phyloP scores from a whole-genome alignment of 2,113 vertebrate species.

The Pantherophis guttatus region DNA sequence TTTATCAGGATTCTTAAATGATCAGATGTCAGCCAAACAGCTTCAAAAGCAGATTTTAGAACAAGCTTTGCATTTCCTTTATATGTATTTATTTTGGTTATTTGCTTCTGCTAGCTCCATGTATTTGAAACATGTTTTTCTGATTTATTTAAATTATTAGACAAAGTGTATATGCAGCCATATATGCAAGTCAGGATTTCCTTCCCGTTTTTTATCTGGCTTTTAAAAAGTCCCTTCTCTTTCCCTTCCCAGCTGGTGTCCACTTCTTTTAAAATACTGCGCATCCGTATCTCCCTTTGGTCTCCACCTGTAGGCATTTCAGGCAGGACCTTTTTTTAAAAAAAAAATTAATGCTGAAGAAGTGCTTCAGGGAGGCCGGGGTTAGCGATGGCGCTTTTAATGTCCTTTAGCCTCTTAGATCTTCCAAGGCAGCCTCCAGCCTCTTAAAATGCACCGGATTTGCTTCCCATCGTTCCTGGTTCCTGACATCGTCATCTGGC shows the following conservation, averaged over 20 bases:
- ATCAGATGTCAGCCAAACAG: constrained; percentile 23
- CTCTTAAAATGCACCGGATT: neutral
- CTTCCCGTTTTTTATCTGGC: neutral
- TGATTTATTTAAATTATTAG: constrained; percentile 51
- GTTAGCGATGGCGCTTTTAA: neutral
- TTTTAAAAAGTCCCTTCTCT: too few relatives aligned
- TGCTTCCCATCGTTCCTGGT: neutral
- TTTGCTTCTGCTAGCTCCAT: constrained; percentile 56
- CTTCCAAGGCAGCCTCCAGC: neutral
- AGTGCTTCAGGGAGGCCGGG: neutral
- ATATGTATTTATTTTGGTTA: constrained; percentile 64
- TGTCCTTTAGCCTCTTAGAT: neutral
- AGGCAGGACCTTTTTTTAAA: constrained; percentile 11
- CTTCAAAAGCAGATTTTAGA: constrained; percentile 36
- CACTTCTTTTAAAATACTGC: neutral
- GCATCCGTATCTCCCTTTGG: neutral
- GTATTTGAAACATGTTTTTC: constrained; percentile 54
- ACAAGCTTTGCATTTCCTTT: constrained; percentile 44
- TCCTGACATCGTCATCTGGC: neutral
- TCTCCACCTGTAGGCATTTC: neutral
- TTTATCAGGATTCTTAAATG: constrained; percentile 46
- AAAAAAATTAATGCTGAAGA: neutral
- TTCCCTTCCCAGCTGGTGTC: too few relatives aligned
- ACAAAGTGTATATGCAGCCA: neutral
- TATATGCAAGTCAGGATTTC: neutral